These are phyloP conservation scores for Xestia c-nigrum DNA, from an alignment of 2,888 invertebrate species.

Conservation along the genomic window DNA sequence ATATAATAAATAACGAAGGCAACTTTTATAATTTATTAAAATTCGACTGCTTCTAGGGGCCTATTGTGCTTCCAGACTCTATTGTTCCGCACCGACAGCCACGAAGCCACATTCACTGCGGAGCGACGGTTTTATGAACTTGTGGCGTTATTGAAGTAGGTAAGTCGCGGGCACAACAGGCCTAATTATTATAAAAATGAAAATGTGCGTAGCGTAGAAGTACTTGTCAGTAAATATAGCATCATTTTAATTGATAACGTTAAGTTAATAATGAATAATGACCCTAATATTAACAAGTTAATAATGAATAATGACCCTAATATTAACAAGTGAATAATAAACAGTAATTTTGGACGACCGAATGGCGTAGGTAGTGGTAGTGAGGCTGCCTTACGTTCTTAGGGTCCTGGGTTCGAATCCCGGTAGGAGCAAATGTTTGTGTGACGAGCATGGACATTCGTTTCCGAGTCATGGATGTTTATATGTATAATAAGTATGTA, in stretches of 20 bases:
- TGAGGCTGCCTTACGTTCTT: no score
- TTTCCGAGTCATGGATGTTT: no score
- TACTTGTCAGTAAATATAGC: neutral
- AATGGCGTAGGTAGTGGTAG: no score
- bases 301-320: no score
- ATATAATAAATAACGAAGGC: constrained; percentile 5
- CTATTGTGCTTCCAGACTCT: constrained; percentile 44
- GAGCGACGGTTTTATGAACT: constrained; percentile 36
- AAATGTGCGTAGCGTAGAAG: neutral
- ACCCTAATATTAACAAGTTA: no score
- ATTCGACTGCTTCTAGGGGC: constrained; percentile 65
- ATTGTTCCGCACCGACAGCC: constrained; percentile 42
- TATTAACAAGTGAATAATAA: no score
- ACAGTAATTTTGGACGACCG: no score
- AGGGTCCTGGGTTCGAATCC: no score
- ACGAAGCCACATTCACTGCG: constrained; percentile 35
- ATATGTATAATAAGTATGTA: no score
- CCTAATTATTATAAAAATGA: constrained; percentile 11
- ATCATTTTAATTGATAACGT: neutral
- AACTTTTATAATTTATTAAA: constrained; percentile 36
- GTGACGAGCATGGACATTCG: no score
- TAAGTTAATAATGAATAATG: no score
- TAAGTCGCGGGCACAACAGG: constrained; percentile 12
- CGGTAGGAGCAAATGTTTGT: no score
- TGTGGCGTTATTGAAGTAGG: constrained; percentile 27